phyloP scores from a whole-genome alignment of 2,888 invertebrate species.

The Sarcophaga carnaria region DNA sequence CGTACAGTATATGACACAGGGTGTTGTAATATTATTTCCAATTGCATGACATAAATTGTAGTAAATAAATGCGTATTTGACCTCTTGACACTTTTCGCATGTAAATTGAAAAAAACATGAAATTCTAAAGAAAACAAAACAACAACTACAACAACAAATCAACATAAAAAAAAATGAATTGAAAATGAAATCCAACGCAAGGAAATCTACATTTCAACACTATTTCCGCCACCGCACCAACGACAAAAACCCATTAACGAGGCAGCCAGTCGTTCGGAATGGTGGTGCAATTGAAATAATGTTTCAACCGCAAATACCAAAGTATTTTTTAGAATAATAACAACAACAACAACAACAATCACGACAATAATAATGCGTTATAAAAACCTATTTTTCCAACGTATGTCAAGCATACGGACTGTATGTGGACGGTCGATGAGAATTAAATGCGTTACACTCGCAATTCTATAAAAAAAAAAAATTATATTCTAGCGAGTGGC shows the following conservation, averaged over 20 bases:
- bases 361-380: not conserved
- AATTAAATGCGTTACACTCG: not conserved
- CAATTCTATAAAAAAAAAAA: no score
- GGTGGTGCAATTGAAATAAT: slow-evolving; percentile 18
- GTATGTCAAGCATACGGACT: not conserved
- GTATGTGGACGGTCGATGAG: not conserved
- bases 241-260: slow-evolving; percentile 17
- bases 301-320: not conserved
- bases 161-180: not conserved
- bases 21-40: no score
- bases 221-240: slow-evolving; percentile 62
- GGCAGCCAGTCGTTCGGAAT: not conserved
- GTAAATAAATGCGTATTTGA: slow-evolving; percentile 44
- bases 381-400: not conserved
- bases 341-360: not conserved
- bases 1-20: not conserved
- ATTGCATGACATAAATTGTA: no score
- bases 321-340: not conserved
- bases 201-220: slow-evolving; percentile 63
- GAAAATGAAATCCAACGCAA: not conserved
- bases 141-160: not conserved
- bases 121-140: no score
- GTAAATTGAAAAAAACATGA: slow-evolving; percentile 11
- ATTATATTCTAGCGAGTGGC: slow-evolving; percentile 5
- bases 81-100: slow-evolving; percentile 44